Base-by-base conservation (phyloP, 2,113 vertebrate species). In the Chloropsis hardwickii region DNA sequence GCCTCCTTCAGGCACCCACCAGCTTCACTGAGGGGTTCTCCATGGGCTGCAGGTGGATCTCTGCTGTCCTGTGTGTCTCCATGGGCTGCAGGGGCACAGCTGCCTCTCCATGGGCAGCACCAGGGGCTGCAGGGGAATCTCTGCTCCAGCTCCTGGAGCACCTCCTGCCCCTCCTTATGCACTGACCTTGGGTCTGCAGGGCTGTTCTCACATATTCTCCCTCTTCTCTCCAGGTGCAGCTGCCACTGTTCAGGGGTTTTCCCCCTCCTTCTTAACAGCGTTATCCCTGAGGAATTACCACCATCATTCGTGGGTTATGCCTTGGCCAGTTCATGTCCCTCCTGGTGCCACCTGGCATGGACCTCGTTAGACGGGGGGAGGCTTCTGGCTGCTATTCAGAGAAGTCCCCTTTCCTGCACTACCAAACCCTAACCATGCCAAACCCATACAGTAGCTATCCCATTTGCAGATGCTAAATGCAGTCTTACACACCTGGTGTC, bases 401-500 rank as follows among this genome's bases (percentile, higher is more conserved):
- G 31, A 54, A 76, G 12, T 14, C 2, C 7, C 11, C 12, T 22
- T 35, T 17, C 39, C 14, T 16, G 12, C 5, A 6, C 16, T 33
- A 23, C 20, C 31, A 64, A 64, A 64, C 31, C 37, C 47, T n/a
- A 23, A 35, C 20, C 22, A 12, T 3, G 6, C 11, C 73, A 72
- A 76, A 16, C 14, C 29, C 19, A 7, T 24, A 5, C 7, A 23
- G 31, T 3, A 23, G 12, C 27, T 62, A 7, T 47, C 20, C 17
- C 7, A 14, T 72, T 81, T 50, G 12, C n/a, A 51, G 17, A 10
- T 37, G 28, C 5, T 18, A 48, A 54, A 62, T 21, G 10, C 15
- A 81, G 11, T 44, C 19, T 7, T 57, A 60, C 13, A 54, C 5
- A 47, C 3, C 35, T 0, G 0, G 5, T 10, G 5, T 70, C n/a